Base-by-base conservation (phyloP, 35 echinoderm and acorn worm genomes). In the Apostichopus parvimensis region DNA sequence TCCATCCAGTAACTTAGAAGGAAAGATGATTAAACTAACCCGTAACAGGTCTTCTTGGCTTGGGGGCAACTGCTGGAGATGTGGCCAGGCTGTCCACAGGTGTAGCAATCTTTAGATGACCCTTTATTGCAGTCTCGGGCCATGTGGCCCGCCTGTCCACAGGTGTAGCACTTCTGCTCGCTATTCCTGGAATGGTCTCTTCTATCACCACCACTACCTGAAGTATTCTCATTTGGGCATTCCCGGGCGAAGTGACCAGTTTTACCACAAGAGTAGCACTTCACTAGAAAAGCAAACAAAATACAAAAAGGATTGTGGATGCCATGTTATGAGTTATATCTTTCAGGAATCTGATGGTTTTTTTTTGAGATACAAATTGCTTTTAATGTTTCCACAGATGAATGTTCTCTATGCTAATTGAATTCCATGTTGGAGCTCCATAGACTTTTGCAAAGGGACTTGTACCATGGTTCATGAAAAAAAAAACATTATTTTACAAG, bases 241-340 rank as follows among this genome's bases (percentile, higher is more conserved):
- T 91, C 88, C 17, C 88, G 88, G 15, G 88, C 73, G 61, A 91
- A 77, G 66, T 91, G 88, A 9, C 88, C 88, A 6, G 18, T 34
- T 14, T 78, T 78, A 54, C 88, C 88, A 57, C 88, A 91, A 57
- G 70, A 18, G 52, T 91, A 91, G 72, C 88, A 91, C 23, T 26
- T 25, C 34, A 87, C 62, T 61, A 61, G 55, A 58, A 57, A 75
- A 22, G 21, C 34, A 45, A 45, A 45, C 34, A 45, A 45, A 45
- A 45, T 45, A 45, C 34, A 45, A 45, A 45, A 45, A 45, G 34
- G 34, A 45, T 45, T 45, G 34, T 45, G 34, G 34, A 45, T 45
- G 34, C 34, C 34, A 45, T 45, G 34, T 45, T 45, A 45, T 45
- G 34, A 2, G 34, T 45, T 45, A 4, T 45, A 45, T 45, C 34